phyloP scores from a whole-genome alignment of 2,797 vertebrate species.

The Thamnophis elegans region DNA sequence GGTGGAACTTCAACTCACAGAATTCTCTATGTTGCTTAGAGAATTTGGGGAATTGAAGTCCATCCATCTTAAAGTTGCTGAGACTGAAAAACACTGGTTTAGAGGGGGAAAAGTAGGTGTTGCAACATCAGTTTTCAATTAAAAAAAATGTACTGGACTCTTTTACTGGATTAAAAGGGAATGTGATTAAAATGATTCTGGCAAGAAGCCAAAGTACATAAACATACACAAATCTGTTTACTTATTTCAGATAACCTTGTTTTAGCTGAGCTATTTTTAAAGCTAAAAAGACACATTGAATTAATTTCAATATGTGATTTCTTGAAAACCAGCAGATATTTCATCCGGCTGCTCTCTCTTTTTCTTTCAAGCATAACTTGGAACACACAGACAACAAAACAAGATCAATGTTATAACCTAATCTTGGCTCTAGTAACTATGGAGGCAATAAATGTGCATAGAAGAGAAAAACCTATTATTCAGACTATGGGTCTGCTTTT shows the following conservation, averaged over 20 bases:
- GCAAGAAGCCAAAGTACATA: slow-evolving; percentile 23
- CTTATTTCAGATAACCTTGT: slow-evolving; percentile 22
- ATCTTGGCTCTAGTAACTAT: background rate
- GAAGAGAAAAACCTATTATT: background rate
- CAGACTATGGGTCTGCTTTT: background rate
- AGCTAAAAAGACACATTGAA: slow-evolving; percentile 19
- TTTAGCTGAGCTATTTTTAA: slow-evolving; percentile 22
- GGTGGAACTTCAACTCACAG: background rate
- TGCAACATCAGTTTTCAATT: background rate
- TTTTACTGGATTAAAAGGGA: background rate
- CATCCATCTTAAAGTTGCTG: background rate
- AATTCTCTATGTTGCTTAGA: background rate
- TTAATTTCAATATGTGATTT: slow-evolving; percentile 15
- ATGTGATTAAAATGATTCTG: slow-evolving; percentile 32
- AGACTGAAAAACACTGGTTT: background rate
- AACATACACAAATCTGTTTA: slow-evolving; percentile 23
- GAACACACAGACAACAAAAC: background rate
- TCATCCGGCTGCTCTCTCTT: background rate
- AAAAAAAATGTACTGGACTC: slow-evolving; percentile 6
- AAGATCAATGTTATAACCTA: background rate
- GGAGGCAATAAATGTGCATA: background rate
- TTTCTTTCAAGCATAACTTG: background rate
- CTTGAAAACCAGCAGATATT: background rate
- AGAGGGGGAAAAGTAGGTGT: background rate
- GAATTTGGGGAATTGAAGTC: background rate